Base-by-base conservation (phyloP, 2,113 vertebrate genomes). In the Gadus chalcogrammus region DNA sequence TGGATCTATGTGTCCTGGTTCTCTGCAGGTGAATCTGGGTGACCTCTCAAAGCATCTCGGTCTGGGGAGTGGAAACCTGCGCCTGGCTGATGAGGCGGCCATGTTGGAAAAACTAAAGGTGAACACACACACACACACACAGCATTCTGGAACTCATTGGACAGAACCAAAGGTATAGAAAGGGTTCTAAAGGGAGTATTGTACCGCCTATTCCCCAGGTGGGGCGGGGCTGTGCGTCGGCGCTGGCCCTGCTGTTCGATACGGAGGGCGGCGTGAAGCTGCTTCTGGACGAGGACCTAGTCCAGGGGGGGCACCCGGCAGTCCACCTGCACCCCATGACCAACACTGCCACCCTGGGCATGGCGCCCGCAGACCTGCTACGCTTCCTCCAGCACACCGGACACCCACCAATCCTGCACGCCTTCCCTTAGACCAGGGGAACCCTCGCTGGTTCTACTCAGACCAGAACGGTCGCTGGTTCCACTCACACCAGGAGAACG, bases 251-350 rank as follows among this genome's bases (percentile, higher is more conserved):
- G 70, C 95, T 98, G 84, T 96, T 93, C 4, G 93, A 96, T 70
- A 77, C 86, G 5, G 91, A 87, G 6, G 90, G 69, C 61, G 92
- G 94, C 0, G 94, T 98, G 55, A 93, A 61, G 67, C 88, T 94
- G 35, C 92, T 98, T 60, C 85, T 99, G 88, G 97, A 99, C 24
- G 91, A 87, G 13, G 91, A 88, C 78, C 91, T 97, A 81, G 74
- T 95, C 22, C 81, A 94, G 65, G 94, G 92, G 2, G 91, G 91
- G 24, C 91, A 98, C 0, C 77, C 94, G 11, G 91, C 82, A 79
- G 77, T 99, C 0, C 96, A 93, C 80, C 97, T 97, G 77, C 96
- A 99, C 83, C 95, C 96, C 9, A 95, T 98, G 96, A 96, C 94
- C 71, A 99, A 97, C 55, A 67, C 89, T 18, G 95, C 95, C 71